Conservation (phyloP, 2,797 vertebrate genomes). For the Myotis findleyi region DNA sequence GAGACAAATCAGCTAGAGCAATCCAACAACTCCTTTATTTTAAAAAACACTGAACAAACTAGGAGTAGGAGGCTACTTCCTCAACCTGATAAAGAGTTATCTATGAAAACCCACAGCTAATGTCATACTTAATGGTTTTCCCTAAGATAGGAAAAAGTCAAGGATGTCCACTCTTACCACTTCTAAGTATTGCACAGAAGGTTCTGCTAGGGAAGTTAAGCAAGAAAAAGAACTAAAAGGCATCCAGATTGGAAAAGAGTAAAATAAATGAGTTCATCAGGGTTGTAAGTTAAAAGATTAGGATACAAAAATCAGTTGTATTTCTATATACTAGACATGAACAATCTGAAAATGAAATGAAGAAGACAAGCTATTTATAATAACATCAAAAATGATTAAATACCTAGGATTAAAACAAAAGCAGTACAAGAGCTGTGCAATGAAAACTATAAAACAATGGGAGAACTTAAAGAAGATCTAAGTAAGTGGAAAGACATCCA, state of each 20-base stretch:
- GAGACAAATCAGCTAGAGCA: too few relatives aligned
- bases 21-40: not conserved
- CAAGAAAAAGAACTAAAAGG: slow-evolving; percentile 32
- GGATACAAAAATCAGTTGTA: not conserved
- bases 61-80: not conserved
- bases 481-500: slow-evolving; percentile 10
- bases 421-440: not conserved
- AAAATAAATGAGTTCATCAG: not conserved
- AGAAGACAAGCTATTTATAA: not conserved
- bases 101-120: slow-evolving; percentile 18
- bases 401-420: slow-evolving; percentile 25
- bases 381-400: slow-evolving; percentile 25
- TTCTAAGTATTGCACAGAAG: not conserved
- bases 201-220: not conserved
- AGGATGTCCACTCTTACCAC: not conserved
- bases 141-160: not conserved
- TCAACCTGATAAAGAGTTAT: not conserved
- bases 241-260: slow-evolving; percentile 24
- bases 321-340: slow-evolving; percentile 16
- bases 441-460: slow-evolving; percentile 27
- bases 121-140: not conserved
- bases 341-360: slow-evolving; percentile 41
- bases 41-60: not conserved
- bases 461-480: slow-evolving; percentile 12
- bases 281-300: not conserved